Evolutionary conservation across 2,113 vertebrate genomes (phyloP), one percentile per base, ranked within the genome.

Genomic region (Plectropomus leopardus): DNA sequence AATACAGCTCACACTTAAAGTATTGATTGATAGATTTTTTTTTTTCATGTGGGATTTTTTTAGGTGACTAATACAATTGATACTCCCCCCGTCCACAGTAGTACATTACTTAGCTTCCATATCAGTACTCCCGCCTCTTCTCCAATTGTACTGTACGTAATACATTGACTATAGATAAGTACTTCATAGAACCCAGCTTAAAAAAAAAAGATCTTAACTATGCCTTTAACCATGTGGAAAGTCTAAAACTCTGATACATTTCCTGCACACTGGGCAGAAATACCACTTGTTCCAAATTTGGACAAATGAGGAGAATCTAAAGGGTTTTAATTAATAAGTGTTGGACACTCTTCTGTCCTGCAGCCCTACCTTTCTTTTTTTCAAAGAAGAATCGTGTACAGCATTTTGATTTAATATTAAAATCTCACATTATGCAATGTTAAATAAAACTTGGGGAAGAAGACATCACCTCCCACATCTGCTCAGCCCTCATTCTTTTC

Each of bases 381-480:
- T 11, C 50, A 32, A 59, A 19, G 0, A 16, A 4, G 3, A 16
- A 61, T 36, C 24, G n/a, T 58, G 67, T 7, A 14, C 47, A 40
- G 80, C 17, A 36, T 66, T 77, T 78, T 50, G 68, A 72, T 72
- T 67, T 11, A 67, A 55, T 45, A 51, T 65, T 58, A 72, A 76
- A 78, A 30, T 50, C 51, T 50, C 0, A 15, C 65, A 51, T 78
- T 73, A 34, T 69, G 73, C 24, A 80, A 78, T 23, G 30, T 76
- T 53, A 42, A 72, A 78, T 71, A 67, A 76, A 80, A 77, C 59
- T 66, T 69, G 72, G 23, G 78, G 60, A 84, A 85, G 78, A 80
- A 64, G 82, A 81, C 48, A 54, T 83, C 72, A 23, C 82, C 72
- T 80, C 83, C 78, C 80, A 81, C 81, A 72, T 61, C 57, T 34